Evolutionary conservation across 2,113 vertebrate genomes (phyloP), one percentile per base, ranked within the genome.

Genomic region (Lophius piscatorius): DNA sequence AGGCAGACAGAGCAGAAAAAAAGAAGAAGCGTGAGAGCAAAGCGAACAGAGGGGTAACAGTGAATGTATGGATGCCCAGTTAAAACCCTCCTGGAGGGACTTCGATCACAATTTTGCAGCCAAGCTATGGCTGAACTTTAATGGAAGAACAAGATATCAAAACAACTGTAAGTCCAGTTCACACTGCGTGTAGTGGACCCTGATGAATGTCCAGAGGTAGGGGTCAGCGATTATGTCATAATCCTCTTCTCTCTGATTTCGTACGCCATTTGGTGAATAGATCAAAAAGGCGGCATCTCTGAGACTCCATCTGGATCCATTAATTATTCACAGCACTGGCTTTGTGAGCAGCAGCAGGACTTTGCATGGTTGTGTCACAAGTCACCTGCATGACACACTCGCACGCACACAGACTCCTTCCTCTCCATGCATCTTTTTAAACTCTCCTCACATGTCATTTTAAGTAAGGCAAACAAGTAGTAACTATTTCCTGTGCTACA

Each of bases 291-390:
- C 70, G 69, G 13, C 42, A 62, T 60, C 57, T 52, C 40, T 57
- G 64, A 28, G 64, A 71, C 60, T 55, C 41, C 62, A 79, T 44
- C 57, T 81, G 54, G 28, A 63, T 31, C 1, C 55, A 86, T 83
- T 71, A 86, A 59, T 83, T 72, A 83, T 86, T 81, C 69, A 86
- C 51, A 51, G 47, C 74, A 28, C 50, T 45, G 16, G 29, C 50
- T 62, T 42, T 49, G 55, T 70, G 58, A 47, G 61, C 45, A 29
- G 61, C 18, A 45, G 49, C 50, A 61, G 63, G 20, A 12, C 21
- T 39, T 10, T 31, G 38, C 12, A 18, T 51, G 59, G 39, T 57
- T 28, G 22, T 47, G 48, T 60, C 38, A 63, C 33, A 42, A 45
- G 46, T 36, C 52, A 64, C 31, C 39, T 48, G 18, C n/a, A 41